These are phyloP conservation scores for Calameuta idolon DNA, from an alignment of 2,888 invertebrate species.

Conservation along the genomic window DNA sequence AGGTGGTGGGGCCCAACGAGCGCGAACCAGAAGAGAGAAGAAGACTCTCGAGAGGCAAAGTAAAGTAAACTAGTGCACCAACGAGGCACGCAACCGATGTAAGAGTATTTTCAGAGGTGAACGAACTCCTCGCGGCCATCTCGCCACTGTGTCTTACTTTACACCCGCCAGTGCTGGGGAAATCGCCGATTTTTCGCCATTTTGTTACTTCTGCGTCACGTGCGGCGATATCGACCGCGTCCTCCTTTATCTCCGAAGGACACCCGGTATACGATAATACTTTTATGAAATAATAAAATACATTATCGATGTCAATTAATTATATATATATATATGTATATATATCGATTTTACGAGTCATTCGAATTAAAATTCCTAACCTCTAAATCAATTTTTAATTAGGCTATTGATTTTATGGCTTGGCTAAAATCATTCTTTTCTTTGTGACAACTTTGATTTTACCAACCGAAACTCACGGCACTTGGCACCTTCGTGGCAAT, in stretches of 20 bases:
- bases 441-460: neutral
- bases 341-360: neutral
- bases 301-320: neutral
- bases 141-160: conserved; percentile 38
- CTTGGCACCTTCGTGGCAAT: conserved; percentile 24
- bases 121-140: conserved; percentile 52
- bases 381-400: neutral
- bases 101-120: conserved; percentile 64
- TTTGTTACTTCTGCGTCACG: conserved; percentile 13
- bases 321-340: no score
- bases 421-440: neutral
- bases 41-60: conserved; percentile 17
- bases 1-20: conserved; percentile 9
- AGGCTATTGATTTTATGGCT: no score
- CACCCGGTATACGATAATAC: neutral
- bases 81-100: conserved; percentile 58
- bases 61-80: conserved; percentile 60
- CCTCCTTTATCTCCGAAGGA: conserved; percentile 8
- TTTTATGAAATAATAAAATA: neutral
- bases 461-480: neutral
- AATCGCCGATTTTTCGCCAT: conserved; percentile 34
- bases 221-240: conserved; percentile 24
- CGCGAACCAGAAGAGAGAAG: conserved; percentile 12
- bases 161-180: conserved; percentile 29
- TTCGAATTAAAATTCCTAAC: neutral